These are phyloP conservation scores for Embidobia sp. DNA, from an alignment of 2,888 invertebrate genomes.

Conservation along the genomic window DNA sequence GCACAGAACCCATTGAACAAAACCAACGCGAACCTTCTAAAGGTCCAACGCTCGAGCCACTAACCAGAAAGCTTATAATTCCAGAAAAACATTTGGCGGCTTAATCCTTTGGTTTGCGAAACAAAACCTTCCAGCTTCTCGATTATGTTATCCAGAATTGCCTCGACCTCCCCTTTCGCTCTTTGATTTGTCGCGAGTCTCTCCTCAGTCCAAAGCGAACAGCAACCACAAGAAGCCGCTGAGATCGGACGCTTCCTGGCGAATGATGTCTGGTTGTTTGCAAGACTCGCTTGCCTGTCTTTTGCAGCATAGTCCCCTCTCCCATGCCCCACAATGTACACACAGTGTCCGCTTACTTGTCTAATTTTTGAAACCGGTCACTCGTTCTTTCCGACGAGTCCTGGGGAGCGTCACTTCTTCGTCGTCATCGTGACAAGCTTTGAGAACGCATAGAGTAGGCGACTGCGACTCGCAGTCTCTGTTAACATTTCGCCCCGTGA, in stretches of 20 bases:
- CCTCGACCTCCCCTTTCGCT: conserved; percentile 19
- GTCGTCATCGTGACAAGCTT: conserved; percentile 30
- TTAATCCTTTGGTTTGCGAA: conserved; percentile 46
- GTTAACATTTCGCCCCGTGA: conserved; percentile 64
- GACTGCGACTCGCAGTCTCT: conserved; percentile 7
- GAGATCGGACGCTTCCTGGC: conserved; percentile 33
- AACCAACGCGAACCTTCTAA: too few species aligned
- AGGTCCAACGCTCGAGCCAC: too few species aligned
- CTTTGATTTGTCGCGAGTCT: conserved; percentile 25
- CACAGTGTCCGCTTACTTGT: conserved; percentile 41
- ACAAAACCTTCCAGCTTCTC: conserved; percentile 34
- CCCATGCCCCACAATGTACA: too few species aligned
- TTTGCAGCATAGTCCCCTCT: too few species aligned
- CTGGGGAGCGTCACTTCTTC: conserved; percentile 12
- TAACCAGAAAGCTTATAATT: conserved; percentile 34
- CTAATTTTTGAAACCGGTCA: too few species aligned
- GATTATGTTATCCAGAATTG: conserved; percentile 38
- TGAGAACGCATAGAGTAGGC: conserved; percentile 36
- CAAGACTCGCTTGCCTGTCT: conserved; percentile 53
- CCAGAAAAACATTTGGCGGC: conserved; percentile 43
- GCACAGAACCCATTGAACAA: too few species aligned
- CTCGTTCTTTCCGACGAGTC: too few species aligned
- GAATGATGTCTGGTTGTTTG: conserved; percentile 40
- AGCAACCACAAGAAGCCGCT: conserved; percentile 1
- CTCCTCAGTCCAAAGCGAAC: conserved; percentile 5